Evolutionary conservation across 2,888 invertebrate genomes (phyloP).

Genomic region (Epinotia brunnichana): DNA sequence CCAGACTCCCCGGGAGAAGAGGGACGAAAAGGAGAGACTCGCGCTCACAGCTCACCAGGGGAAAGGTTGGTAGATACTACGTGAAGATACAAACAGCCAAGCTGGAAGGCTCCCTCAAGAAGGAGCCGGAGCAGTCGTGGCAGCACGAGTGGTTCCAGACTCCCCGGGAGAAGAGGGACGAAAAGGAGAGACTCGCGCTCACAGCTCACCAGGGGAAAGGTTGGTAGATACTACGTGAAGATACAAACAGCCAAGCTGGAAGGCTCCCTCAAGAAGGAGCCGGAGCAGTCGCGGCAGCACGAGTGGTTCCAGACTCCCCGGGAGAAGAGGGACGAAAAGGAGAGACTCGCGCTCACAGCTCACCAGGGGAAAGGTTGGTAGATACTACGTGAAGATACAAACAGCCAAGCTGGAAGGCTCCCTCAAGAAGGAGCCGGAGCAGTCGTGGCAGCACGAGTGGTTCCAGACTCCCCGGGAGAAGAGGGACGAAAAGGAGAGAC

Average conservation of each 20-base stretch:
- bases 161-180: conserved; percentile 90
- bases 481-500: no score
- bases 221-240: conserved; percentile 42
- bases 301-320: conserved; percentile 95
- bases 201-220: conserved; percentile 69
- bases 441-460: no score
- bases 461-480: no score
- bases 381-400: no score
- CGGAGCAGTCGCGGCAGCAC: conserved; percentile 75
- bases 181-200: conserved; percentile 85
- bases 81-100: no score
- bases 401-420: background rate
- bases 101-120: conserved; percentile 71
- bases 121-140: conserved; percentile 68
- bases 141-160: conserved; percentile 94
- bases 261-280: conserved; percentile 64
- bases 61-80: no score
- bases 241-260: conserved; percentile 76
- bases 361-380: conserved; percentile 59
- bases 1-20: no score
- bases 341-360: conserved; percentile 74
- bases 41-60: no score
- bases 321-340: conserved; percentile 90
- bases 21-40: no score
- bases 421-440: no score